Conservation (phyloP, 2,888 invertebrate species). For the Lasioglossum figueresi region DNA sequence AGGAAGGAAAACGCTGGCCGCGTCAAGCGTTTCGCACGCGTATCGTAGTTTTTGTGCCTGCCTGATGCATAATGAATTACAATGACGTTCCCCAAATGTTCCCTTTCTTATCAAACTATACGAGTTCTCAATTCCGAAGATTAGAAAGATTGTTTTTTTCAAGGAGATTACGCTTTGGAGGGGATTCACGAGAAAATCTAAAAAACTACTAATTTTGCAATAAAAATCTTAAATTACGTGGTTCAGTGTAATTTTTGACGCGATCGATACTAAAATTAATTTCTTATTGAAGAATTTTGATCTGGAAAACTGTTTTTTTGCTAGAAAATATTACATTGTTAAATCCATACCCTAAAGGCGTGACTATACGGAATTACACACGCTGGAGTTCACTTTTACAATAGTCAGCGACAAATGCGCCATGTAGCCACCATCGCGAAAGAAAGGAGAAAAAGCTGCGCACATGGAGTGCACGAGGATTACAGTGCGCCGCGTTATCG, state of each 20-base stretch:
- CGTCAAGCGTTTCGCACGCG: slow-evolving; percentile 17
- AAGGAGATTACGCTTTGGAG: neutral
- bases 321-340: no score
- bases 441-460: slow-evolving; percentile 4
- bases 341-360: no score
- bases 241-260: neutral
- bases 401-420: neutral
- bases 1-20: slow-evolving; percentile 53
- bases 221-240: neutral
- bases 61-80: slow-evolving; percentile 50
- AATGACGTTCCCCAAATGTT: slow-evolving; percentile 2
- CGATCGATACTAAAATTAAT: no score
- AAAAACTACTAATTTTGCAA: neutral
- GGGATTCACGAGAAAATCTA: neutral
- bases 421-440: neutral
- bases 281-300: no score
- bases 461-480: slow-evolving; percentile 9
- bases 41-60: slow-evolving; percentile 30
- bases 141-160: neutral
- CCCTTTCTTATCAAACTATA: slow-evolving; percentile 15
- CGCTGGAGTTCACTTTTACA: neutral
- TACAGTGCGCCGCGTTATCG: slow-evolving; percentile 17
- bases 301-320: no score
- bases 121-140: slow-evolving; percentile 7
- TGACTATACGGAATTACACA: neutral